Conservation (phyloP, 2,888 invertebrate species). For the Ellobium chinense region DNA sequence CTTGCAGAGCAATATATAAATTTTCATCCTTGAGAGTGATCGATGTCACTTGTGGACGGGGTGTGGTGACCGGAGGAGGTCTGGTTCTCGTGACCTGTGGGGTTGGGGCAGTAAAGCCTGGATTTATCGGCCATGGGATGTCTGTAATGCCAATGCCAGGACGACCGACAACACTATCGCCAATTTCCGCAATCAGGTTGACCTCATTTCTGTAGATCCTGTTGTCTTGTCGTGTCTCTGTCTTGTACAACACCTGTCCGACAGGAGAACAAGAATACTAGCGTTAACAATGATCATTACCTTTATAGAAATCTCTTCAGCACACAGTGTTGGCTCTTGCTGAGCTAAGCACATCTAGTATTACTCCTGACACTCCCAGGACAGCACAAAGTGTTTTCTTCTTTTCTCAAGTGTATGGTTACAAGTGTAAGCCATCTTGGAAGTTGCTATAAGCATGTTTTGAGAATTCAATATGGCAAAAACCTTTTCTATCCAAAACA, state of each 20-base stretch:
- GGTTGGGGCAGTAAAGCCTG: constrained; percentile 11
- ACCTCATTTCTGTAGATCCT: constrained; percentile 29
- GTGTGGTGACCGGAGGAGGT: constrained; percentile 22
- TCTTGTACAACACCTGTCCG: constrained; percentile 45
- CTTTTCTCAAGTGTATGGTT: too few relatives aligned
- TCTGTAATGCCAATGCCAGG: constrained; percentile 9
- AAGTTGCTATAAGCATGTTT: too few relatives aligned
- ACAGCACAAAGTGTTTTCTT: too few relatives aligned
- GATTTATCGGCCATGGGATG: constrained; percentile 13
- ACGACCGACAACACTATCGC: background rate
- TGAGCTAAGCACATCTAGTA: too few relatives aligned
- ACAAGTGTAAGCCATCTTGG: too few relatives aligned
- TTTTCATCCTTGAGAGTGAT: constrained; percentile 38
- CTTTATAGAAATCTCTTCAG: background rate
- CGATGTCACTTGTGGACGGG: constrained; percentile 38
- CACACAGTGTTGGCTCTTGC: too few relatives aligned
- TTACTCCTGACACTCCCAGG: too few relatives aligned
- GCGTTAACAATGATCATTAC: too few relatives aligned
- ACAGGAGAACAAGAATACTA: background rate
- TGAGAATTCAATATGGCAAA: too few relatives aligned
- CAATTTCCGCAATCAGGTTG: constrained; percentile 41
- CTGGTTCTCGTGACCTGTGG: constrained; percentile 47
- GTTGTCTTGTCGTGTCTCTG: background rate
- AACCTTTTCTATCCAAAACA: too few relatives aligned
- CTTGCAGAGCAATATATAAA: constrained; percentile 16